phyloP scores from a whole-genome alignment of 2,888 invertebrate species.

The Troides oblongomaculatus region DNA sequence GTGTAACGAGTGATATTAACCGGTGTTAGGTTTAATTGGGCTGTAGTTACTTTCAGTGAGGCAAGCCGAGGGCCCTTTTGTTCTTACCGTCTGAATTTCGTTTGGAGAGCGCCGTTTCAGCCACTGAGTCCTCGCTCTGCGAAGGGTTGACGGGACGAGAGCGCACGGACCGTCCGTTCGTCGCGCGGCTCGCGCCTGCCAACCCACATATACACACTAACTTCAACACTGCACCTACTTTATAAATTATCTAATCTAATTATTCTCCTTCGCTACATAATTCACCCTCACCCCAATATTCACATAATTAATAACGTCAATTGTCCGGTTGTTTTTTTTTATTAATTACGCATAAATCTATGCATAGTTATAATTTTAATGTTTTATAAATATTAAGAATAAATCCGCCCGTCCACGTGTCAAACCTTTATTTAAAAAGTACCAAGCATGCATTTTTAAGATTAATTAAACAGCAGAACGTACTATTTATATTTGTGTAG shows the following conservation, averaged over 20 bases:
- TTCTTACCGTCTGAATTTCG: slow-evolving; percentile 91
- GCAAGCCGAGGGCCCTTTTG: slow-evolving; percentile 40
- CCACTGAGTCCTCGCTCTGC: slow-evolving; percentile 90
- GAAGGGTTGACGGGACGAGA: slow-evolving; percentile 81
- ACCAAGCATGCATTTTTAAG: not conserved
- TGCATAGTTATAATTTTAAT: slow-evolving; percentile 14
- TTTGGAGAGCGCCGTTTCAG: slow-evolving; percentile 89
- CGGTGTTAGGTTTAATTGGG: slow-evolving; percentile 52
- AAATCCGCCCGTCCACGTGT: slow-evolving; percentile 51
- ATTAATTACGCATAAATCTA: slow-evolving; percentile 6
- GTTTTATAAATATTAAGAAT: not conserved
- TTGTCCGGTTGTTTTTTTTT: not conserved
- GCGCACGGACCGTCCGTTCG: slow-evolving; percentile 64
- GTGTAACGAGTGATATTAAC: slow-evolving; percentile 53
- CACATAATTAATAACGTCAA: slow-evolving; percentile 7
- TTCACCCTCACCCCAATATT: not conserved
- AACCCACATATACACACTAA: slow-evolving; percentile 70
- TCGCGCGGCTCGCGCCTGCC: slow-evolving; percentile 61
- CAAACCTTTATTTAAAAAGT: slow-evolving; percentile 32
- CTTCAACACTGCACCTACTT: slow-evolving; percentile 54
- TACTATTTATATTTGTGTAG: no score
- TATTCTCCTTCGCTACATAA: slow-evolving; percentile 7
- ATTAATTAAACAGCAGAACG: not conserved
- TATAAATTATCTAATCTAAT: slow-evolving; percentile 9
- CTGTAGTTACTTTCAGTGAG: slow-evolving; percentile 42